Evolutionary conservation across 1,140 invertebrate species (phyloP).

Genomic region (Adelges cooleyi): DNA sequence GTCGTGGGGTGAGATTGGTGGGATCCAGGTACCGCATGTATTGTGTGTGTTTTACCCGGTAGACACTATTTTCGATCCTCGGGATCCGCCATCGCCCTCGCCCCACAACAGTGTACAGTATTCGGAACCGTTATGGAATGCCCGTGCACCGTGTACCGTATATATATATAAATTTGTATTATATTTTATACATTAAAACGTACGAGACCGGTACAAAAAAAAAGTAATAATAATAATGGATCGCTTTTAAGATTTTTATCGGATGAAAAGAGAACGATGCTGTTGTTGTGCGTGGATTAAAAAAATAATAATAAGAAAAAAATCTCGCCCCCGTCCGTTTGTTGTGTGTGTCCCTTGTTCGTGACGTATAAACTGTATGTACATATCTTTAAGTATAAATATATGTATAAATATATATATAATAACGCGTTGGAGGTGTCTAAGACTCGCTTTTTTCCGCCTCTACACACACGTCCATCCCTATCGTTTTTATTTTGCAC

Average conservation of each 20-base stretch:
- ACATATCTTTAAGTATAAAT: neutral
- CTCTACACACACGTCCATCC: too few relatives aligned
- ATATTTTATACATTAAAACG: neutral
- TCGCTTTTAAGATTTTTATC: conserved; percentile 19
- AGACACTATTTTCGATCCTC: neutral
- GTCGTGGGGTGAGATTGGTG: neutral
- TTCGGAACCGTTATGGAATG: neutral
- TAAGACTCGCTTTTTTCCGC: too few relatives aligned
- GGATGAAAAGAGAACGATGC: neutral
- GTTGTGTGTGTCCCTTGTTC: neutral
- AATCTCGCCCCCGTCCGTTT: neutral
- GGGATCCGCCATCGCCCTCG: neutral
- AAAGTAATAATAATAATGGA: conserved; percentile 2
- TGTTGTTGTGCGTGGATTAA: neutral
- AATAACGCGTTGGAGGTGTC: too few relatives aligned
- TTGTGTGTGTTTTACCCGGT: neutral
- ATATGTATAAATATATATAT: too few relatives aligned
- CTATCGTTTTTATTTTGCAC: too few relatives aligned
- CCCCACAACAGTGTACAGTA: neutral
- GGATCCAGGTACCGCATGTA: neutral
- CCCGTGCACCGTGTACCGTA: too few relatives aligned
- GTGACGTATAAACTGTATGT: neutral
- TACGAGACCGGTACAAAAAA: neutral
- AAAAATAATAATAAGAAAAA: too few relatives aligned
- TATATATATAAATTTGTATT: too few relatives aligned